Evolutionary conservation across 1,140 invertebrate genomes (phyloP), one percentile per base, ranked within the genome.

Genomic region (Vanessa atalanta): DNA sequence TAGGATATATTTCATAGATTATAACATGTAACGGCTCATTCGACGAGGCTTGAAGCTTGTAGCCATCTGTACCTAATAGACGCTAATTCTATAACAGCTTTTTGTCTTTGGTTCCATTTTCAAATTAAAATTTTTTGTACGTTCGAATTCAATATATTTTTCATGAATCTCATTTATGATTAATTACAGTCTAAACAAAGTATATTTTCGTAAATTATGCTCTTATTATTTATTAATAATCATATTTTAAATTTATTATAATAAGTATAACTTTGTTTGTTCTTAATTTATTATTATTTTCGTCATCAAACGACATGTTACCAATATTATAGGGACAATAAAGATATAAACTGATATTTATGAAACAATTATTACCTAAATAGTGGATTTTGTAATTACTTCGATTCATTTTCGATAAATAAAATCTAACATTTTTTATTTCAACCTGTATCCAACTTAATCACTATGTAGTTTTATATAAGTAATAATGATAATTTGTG

Each of bases 1-100:
- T 88, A 84, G 77, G 65, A 51, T 55, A 69, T 57, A 57, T 31
- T 31, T 4, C 53, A 23, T 57, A 74, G 71, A 74, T 68, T 75
- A 78, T 75, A 68, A 26, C 5, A 61, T 75, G 60, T 78, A 77
- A 77, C 81, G 83, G 82, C 83, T 88, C 88, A 83, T 83, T 77
- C 76, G 77, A 83, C 79, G 73, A 81, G 75, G 84, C 84, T 88
- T 87, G 76, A 82, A 82, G 87, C 84, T 87, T 88, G 72, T 79
- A 78, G 80, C 82, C 79, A 81, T 79, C 64, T 82, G 81, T 85
- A 85, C 79, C 78, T 57, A 47, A 69, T 60, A 69, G 66, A 57
- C 53, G 66, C 66, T 11, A 23, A 57, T 57, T 11, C 53, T 9
- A 4, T 23, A 23, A 57, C 2, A 23, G 16, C 48, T 43, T 11